Evolutionary conservation across 2,888 invertebrate genomes (phyloP).

Genomic region (Epinotia ramella): DNA sequence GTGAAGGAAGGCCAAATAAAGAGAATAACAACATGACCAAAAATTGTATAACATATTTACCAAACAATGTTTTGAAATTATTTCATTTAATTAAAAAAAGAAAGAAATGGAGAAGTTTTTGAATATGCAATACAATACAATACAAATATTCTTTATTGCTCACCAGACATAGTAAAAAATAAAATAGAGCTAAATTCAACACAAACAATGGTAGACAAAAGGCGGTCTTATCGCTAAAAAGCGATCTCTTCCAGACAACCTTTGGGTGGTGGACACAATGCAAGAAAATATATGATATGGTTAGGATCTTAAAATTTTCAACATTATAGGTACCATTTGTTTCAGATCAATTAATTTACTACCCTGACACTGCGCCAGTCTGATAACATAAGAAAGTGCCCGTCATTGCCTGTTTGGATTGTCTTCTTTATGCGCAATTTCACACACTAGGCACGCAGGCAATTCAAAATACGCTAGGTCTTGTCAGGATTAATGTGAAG

Average conservation of each 20-base stretch:
- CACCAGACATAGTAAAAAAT: too few relatives aligned
- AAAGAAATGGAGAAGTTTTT: neutral
- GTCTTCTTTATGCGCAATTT: conserved; percentile 29
- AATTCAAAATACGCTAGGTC: conserved; percentile 14
- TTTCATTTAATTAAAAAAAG: neutral
- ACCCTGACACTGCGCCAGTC: neutral
- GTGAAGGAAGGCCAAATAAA: neutral
- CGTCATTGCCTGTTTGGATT: conserved; percentile 9
- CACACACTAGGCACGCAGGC: conserved; percentile 10
- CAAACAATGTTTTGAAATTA: neutral
- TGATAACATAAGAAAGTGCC: conserved; percentile 1
- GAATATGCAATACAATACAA: too few relatives aligned
- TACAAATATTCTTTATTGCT: too few relatives aligned
- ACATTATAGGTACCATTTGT: neutral
- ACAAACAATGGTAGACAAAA: too few relatives aligned
- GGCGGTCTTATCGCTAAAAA: too few relatives aligned
- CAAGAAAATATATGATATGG: too few relatives aligned
- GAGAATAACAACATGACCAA: neutral
- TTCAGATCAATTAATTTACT: neutral
- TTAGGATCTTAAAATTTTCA: neutral
- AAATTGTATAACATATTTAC: too few relatives aligned
- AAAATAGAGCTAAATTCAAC: too few relatives aligned
- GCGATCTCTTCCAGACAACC: too few relatives aligned
- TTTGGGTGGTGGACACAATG: too few relatives aligned
- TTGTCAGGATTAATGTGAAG: neutral